Conservation (phyloP, 2,113 vertebrate species). For the Dipodomys stephensi region DNA sequence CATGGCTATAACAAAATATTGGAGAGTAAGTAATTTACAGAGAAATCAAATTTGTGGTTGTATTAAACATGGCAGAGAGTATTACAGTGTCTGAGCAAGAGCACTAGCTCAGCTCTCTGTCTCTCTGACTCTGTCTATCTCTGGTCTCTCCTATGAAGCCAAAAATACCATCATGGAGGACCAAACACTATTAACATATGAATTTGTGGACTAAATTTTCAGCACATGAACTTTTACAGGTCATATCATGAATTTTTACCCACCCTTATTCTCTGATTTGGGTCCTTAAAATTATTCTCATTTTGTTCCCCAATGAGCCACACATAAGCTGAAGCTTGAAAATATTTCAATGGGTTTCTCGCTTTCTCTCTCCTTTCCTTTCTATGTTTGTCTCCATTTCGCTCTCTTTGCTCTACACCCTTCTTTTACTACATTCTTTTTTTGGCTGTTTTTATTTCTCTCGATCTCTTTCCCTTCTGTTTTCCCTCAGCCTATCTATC, state of each 20-base stretch:
- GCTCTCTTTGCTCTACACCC: neutral
- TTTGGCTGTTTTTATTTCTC: no score
- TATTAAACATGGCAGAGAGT: no score
- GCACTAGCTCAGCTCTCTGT: no score
- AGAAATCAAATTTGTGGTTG: neutral
- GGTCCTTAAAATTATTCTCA: neutral
- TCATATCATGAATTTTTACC: neutral
- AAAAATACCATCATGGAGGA: neutral
- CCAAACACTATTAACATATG: neutral
- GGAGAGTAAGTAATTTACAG: neutral
- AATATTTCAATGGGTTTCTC: neutral
- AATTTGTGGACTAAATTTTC: neutral
- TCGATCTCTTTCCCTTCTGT: no score
- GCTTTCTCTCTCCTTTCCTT: neutral
- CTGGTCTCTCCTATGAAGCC: neutral
- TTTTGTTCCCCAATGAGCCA: neutral
- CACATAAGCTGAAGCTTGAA: neutral
- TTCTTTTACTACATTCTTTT: neutral
- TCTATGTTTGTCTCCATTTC: neutral
- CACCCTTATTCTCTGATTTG: neutral
- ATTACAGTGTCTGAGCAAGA: no score
- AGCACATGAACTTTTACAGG: neutral
- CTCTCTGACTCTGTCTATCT: no score
- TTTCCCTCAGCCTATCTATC: neutral
- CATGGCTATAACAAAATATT: neutral